Conservation (phyloP, 2,797 vertebrate genomes). For the Sandelia bainsii region DNA sequence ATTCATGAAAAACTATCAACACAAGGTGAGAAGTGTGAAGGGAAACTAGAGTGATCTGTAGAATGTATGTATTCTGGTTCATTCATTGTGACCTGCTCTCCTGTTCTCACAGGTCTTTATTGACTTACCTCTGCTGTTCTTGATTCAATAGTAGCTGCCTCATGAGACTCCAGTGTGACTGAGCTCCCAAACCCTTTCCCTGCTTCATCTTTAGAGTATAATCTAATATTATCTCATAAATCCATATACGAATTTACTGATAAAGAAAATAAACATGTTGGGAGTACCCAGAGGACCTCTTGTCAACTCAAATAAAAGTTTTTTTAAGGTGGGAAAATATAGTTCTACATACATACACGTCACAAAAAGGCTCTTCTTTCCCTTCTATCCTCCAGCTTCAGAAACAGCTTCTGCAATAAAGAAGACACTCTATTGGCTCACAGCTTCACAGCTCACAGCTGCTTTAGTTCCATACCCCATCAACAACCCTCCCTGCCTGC, state of each 20-base stretch:
- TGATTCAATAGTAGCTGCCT: slow-evolving; percentile 22
- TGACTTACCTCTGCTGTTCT: slow-evolving; percentile 28
- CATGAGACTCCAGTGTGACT: slow-evolving; percentile 17
- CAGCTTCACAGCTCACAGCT: no score
- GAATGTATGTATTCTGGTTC: slow-evolving; percentile 5
- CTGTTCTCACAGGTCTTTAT: slow-evolving; percentile 27
- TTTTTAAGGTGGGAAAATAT: background rate
- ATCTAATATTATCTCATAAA: background rate
- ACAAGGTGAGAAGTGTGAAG: background rate
- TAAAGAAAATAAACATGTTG: slow-evolving; percentile 1
- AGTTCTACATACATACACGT: slow-evolving; percentile 1
- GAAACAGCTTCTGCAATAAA: slow-evolving; percentile 31
- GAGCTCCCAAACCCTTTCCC: background rate
- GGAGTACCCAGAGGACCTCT: slow-evolving; percentile 1
- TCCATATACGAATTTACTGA: slow-evolving; percentile 3
- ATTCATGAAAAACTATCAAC: slow-evolving; percentile 17
- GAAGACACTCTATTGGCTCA: slow-evolving; percentile 30
- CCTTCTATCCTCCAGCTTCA: slow-evolving; percentile 25
- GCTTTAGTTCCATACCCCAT: slow-evolving; percentile 11
- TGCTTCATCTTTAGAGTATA: slow-evolving; percentile 7
- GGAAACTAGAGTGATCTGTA: background rate
- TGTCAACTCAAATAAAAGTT: slow-evolving; percentile 22
- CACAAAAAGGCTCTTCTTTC: slow-evolving; percentile 14
- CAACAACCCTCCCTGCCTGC: slow-evolving; percentile 30
- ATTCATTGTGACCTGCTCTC: slow-evolving; percentile 8